phyloP scores from a whole-genome alignment of 2,797 vertebrate genomes.

The Pseudopleuronectes americanus region DNA sequence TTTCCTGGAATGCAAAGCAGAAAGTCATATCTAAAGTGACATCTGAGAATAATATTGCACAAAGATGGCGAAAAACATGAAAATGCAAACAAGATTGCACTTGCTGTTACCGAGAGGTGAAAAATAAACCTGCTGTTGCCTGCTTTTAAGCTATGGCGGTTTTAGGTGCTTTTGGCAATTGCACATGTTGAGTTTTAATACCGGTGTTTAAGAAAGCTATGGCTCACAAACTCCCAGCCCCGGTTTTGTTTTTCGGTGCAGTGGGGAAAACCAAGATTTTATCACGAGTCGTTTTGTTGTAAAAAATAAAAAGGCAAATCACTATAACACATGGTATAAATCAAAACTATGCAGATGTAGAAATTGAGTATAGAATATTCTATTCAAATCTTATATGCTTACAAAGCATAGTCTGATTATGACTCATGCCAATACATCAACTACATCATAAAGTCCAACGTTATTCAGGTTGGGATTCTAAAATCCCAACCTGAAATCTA shows the following conservation, averaged over 20 bases:
- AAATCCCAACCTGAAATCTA: no score
- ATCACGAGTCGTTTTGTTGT: neutral
- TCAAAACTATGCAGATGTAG: neutral
- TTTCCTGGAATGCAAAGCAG: slow-evolving; percentile 66
- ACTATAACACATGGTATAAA: neutral
- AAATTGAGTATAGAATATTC: no score
- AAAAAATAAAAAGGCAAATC: neutral
- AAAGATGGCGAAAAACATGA: slow-evolving; percentile 12
- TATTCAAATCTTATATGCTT: no score
- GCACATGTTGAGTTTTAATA: slow-evolving; percentile 7
- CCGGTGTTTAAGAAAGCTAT: neutral
- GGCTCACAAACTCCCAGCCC: slow-evolving; percentile 3
- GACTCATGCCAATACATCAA: no score
- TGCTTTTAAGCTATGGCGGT: slow-evolving; percentile 27
- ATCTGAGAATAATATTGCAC: slow-evolving; percentile 18
- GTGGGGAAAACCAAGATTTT: neutral
- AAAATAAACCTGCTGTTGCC: slow-evolving; percentile 42
- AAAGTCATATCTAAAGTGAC: slow-evolving; percentile 31
- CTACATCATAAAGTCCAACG: no score
- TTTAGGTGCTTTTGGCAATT: slow-evolving; percentile 46
- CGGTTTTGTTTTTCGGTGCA: slow-evolving; percentile 20
- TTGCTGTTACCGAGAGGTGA: slow-evolving; percentile 31
- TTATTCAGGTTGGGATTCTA: no score
- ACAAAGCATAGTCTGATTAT: no score
- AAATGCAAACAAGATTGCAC: slow-evolving; percentile 30